A percentile compares a stretch with the other conserved stretches of the same genome.
These are phyloP conservation scores for Dynastes hyllus DNA, from an alignment of 2,888 invertebrate species.

Conservation along the genomic window DNA sequence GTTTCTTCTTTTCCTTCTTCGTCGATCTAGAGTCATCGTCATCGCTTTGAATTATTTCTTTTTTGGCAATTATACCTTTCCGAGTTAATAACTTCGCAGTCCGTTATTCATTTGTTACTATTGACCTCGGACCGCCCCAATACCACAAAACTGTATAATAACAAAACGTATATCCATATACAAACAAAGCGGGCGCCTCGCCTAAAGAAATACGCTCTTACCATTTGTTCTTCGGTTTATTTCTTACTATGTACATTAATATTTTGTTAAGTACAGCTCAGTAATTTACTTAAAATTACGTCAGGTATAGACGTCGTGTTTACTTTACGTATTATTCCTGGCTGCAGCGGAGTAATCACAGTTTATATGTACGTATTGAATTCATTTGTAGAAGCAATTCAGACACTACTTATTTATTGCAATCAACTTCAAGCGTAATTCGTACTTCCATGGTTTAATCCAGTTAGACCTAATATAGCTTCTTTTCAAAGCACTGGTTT, in stretches of 20 bases:
- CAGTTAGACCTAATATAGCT: no score
- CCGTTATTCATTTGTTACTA: constrained; percentile 55
- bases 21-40: constrained; percentile 46
- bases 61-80: constrained; percentile 67
- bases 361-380: no score
- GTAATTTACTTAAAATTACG: no score
- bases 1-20: constrained; percentile 58
- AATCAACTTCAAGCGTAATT: no score
- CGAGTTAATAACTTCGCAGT: constrained; percentile 62
- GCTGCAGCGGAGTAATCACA: no score
- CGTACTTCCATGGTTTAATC: no score
- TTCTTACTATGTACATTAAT: constrained; percentile 19
- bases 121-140: constrained; percentile 45
- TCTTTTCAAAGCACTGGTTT: no score
- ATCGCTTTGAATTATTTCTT: constrained; percentile 64
- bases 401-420: no score
- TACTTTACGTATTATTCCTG: no score
- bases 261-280: not conserved
- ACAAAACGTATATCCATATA: constrained; percentile 22
- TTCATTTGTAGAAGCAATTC: no score
- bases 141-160: constrained; percentile 38
- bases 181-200: constrained; percentile 19
- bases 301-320: no score
- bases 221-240: constrained; percentile 18
- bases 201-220: constrained; percentile 22